Conservation (phyloP, 2,113 vertebrate species). For the Calidris pugnax region DNA sequence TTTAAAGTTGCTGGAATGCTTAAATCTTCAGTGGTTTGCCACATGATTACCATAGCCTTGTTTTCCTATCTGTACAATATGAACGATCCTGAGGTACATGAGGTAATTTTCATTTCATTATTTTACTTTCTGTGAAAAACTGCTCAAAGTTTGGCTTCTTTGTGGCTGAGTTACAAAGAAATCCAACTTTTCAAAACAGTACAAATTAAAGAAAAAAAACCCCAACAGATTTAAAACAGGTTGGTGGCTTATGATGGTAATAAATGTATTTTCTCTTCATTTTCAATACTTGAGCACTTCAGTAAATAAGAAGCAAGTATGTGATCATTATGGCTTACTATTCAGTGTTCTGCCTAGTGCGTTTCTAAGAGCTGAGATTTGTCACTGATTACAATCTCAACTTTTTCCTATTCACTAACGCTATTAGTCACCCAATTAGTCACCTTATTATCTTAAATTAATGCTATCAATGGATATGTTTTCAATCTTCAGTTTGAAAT, state of each 20-base stretch:
- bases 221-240: background rate
- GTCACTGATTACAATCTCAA: conserved; percentile 1
- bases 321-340: background rate
- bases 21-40: background rate
- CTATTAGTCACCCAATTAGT: conserved; percentile 34
- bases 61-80: background rate
- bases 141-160: background rate
- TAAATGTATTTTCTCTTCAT: background rate
- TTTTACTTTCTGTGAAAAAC: background rate
- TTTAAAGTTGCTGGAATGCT: background rate
- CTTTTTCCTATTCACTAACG: background rate
- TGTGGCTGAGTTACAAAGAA: background rate
- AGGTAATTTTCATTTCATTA: background rate
- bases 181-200: too few species aligned
- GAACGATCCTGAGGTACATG: background rate
- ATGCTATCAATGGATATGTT: background rate
- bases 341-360: background rate
- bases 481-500: background rate
- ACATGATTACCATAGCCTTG: background rate
- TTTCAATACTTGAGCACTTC: background rate
- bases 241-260: background rate
- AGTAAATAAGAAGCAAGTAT: background rate
- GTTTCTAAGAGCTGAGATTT: background rate
- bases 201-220: background rate
- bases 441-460: conserved; percentile 18